A percentile compares a stretch with the other conserved stretches of the same genome.
phyloP scores from a whole-genome alignment of 1,140 invertebrate genomes.

The Hyposmocoma kahamanoa region DNA sequence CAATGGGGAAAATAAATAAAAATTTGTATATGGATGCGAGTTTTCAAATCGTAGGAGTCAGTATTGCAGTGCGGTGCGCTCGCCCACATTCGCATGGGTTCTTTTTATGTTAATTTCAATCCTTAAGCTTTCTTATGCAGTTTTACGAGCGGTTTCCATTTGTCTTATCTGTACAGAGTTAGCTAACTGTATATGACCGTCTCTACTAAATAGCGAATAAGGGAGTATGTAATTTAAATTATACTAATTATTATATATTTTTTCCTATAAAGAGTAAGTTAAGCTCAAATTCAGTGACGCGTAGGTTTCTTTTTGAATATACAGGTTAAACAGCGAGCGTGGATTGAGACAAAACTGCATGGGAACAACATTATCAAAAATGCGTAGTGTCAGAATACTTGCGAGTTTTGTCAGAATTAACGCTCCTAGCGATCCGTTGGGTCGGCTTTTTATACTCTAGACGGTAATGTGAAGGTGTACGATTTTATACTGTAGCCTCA shows the following conservation, averaged over 20 bases:
- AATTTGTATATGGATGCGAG: no score
- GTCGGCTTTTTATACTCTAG: constrained; percentile 60
- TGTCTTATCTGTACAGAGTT: constrained; percentile 39
- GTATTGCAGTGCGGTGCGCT: constrained; percentile 17
- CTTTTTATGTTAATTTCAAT: constrained; percentile 40
- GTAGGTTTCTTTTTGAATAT: constrained; percentile 35
- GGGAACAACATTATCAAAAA: neutral
- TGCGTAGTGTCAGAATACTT: neutral
- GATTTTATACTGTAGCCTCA: constrained; percentile 47
- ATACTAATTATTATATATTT: constrained; percentile 70
- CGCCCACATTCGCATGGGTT: constrained; percentile 29
- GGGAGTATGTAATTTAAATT: constrained; percentile 69
- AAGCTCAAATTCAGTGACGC: constrained; percentile 65
- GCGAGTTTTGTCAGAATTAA: neutral
- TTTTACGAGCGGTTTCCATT: constrained; percentile 18
- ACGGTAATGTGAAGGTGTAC: constrained; percentile 51
- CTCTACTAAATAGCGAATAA: constrained; percentile 42
- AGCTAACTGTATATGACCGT: constrained; percentile 33
- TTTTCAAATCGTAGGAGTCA: constrained; percentile 10
- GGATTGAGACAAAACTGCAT: neutral
- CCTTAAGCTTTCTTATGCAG: constrained; percentile 41
- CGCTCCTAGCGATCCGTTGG: constrained; percentile 27
- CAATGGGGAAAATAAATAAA: no score
- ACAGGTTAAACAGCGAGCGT: constrained; percentile 16
- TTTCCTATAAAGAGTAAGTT: constrained; percentile 66